Base-by-base conservation (phyloP, 1,140 invertebrate genomes). In the Sitophilus oryzae region DNA sequence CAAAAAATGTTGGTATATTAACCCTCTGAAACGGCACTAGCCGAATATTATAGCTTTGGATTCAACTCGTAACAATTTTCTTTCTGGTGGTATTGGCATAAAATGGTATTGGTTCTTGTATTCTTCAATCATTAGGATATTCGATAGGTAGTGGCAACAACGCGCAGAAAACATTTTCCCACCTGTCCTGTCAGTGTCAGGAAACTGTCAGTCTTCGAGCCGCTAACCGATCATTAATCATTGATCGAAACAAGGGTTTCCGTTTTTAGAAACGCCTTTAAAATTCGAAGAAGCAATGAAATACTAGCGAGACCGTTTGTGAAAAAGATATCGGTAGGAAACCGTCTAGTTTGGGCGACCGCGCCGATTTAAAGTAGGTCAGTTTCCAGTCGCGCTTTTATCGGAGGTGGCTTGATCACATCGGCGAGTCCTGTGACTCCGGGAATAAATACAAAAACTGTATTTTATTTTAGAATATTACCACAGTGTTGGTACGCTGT, bases 211-310 rank as follows among this genome's bases (percentile, higher is more conserved):
- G 50, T 43, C 45, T 43, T 48, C 45, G 48, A 43, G 35, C 40
- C 21, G 36, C 23, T 40, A 30, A 37, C 56, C 56, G 63, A 63
- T 65, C 56, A 65, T 66, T 65, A 65, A 65, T 66, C 65, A 65
- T 66, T 63, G 65, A 66, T 65, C 35, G 43, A 44, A 15, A 5
- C 8, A 52, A 52, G 18, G 50, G 41, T 43, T 30, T 16, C 41
- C 15, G 40, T 52, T 18, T 52, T 10, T 38, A 52, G 50, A 35
- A 52, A 53, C 51, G 51, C 51, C 51, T 53, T 52, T 44, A 8
- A 50, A 11, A 36, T 35, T n/a, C 47, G 49, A 41, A 38, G 23
- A 35, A 20, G 25, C 25, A 14, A 20, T 22, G 9, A 40, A 56
- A 50, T 58, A 59, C 53, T 55, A 59, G 51, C 62, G 46, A 59